These are phyloP conservation scores for Lontra canadensis DNA, from an alignment of 2,113 vertebrate genomes.

Conservation along the genomic window DNA sequence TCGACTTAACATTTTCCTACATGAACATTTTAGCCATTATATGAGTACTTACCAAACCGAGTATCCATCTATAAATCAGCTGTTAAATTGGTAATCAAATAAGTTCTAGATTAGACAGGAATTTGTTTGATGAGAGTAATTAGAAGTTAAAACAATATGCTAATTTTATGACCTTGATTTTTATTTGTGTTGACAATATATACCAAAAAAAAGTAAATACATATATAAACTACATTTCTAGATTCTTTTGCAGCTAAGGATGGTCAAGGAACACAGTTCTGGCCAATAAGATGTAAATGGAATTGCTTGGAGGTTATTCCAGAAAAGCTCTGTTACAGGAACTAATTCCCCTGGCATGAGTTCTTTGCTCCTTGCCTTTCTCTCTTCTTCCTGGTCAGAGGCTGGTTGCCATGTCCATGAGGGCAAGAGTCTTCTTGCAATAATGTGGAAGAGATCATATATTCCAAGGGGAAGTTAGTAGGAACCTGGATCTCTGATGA, in stretches of 20 bases:
- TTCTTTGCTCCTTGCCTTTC: not conserved
- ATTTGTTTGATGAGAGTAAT: not conserved
- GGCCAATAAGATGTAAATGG: not conserved
- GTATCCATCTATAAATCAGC: not conserved
- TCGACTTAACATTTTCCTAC: not conserved
- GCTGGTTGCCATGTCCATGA: not conserved
- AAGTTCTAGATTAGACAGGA: not conserved
- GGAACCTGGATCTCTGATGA: not conserved
- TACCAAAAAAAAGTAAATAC: not conserved
- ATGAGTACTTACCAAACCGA: not conserved
- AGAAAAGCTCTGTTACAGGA: not conserved
- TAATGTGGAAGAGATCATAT: not conserved
- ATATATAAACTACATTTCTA: not conserved
- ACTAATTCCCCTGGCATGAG: not conserved
- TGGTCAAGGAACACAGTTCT: not conserved
- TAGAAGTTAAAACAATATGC: not conserved
- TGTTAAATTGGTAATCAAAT: slow-evolving; percentile 2
- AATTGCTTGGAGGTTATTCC: not conserved
- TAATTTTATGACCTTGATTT: not conserved
- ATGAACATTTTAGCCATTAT: not conserved
- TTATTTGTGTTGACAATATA: not conserved
- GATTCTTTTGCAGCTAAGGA: not conserved
- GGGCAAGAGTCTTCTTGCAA: not conserved
- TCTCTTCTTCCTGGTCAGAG: not conserved
- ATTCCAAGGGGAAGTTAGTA: not conserved